Base-by-base conservation (phyloP, 2,888 invertebrate genomes). In the Melanophora roralis region DNA sequence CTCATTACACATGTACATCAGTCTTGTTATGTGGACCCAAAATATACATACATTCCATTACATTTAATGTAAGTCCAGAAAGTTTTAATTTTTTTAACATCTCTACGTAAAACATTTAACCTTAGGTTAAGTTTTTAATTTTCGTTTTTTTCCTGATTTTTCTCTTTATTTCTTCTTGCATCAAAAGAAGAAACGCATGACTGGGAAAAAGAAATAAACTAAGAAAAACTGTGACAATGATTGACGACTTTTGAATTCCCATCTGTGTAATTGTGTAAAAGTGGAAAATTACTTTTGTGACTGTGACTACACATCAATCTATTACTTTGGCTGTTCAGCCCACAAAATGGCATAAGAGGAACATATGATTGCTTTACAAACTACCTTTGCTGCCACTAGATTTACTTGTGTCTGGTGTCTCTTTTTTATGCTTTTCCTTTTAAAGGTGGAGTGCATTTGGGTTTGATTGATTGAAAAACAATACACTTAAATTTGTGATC, bases 221-320 rank as follows among this genome's bases (percentile, higher is more conserved):
- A 23, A 45, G 40, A 34, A 53, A 5, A 71, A 51, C 59, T 69
- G 74, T 79, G 78, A 79, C 78, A 79, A 75, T 79, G 78, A 79
- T 79, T 69, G 75, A 79, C 64, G 53, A 69, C 69, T 60, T 71
- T 53, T 69, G 38, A 65, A 65, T 65, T 71, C 64, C 65, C 64
- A 16, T 65, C 69, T 65, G 69, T 45, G 75, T 75, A 65, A 79
- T 79, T 69, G 51, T 53, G 53, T 47, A 69, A 64, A 78, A 51
- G 55, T 67, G 62, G 74, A 65, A 78, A 78, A 69, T 78, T 78
- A 45, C 59, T 75, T 69, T 69, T 69, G 64, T 74, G 51, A 64
- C 40, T 75, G 23, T 49, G 45, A 62, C 62, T 40, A 59, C 57
- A 38, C 68, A 62, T 55, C 69, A 62, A 69, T 57, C 49, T 59